Evolutionary conservation across 30 jellyfish, hydroid and myxozoan species (phyloP).

Genomic region (Pelagia noctiluca): DNA sequence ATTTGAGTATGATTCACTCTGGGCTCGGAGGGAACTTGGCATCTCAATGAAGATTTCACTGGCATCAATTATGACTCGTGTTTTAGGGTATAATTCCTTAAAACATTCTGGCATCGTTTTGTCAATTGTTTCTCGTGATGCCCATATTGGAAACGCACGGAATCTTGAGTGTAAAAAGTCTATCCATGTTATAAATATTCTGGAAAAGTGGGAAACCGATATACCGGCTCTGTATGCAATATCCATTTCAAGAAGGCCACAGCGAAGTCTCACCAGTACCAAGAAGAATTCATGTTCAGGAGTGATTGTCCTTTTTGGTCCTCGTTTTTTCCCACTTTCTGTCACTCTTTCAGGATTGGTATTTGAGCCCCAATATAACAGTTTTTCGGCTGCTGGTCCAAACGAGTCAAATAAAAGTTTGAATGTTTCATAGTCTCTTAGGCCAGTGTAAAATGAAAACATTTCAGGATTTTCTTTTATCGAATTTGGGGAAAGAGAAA

Average conservation of each 20-base stretch:
- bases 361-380: background rate
- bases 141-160: conserved; percentile 36
- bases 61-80: conserved; percentile 58
- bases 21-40: conserved; percentile 72
- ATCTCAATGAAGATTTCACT: conserved; percentile 61
- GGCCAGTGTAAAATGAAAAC: conserved; percentile 41
- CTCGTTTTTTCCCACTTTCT: background rate
- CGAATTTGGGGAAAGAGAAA: background rate
- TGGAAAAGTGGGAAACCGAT: background rate
- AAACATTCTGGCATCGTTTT: conserved; percentile 60
- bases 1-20: conserved; percentile 40
- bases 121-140: conserved; percentile 26
- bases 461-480: conserved; percentile 25
- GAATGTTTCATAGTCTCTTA: conserved; percentile 26
- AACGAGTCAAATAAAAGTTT: conserved; percentile 34
- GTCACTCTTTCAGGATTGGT: background rate
- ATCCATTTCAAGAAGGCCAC: conserved; percentile 49
- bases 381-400: background rate
- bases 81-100: conserved; percentile 19
- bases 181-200: conserved; percentile 22
- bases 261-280: conserved; percentile 20
- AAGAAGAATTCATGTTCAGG: conserved; percentile 54
- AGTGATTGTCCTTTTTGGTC: conserved; percentile 8
- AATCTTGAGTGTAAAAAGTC: conserved; percentile 38
- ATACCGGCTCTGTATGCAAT: conserved; percentile 27